Evolutionary conservation across 2,113 vertebrate genomes (phyloP), one percentile per base, ranked within the genome.

Genomic region (Mobula birostris): DNA sequence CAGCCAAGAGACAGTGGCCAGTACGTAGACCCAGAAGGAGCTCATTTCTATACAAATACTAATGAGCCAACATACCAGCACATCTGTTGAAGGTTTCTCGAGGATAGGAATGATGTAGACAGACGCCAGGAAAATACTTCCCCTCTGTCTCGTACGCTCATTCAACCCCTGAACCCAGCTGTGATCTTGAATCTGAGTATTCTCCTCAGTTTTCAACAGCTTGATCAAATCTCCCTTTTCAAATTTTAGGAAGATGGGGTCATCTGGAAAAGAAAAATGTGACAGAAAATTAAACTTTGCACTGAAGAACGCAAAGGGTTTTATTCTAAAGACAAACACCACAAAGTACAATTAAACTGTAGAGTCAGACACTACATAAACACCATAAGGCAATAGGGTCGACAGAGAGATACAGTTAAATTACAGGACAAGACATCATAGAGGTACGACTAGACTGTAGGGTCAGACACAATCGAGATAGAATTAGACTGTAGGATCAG

Each of bases 161-260:
- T 97, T 98, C 94, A 97, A 96, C 79, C 97, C 98, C 95, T 95
- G 95, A 27, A 97, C 95, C 99, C 99, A 99, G 40, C 96, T 97
- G n/a, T 95, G 96, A 5, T 97, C 95, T 94, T 95, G 94, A 7
- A 56, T 2, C 27, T 66, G 29, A 94, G 97, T 95, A 80, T 96
- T 95, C 82, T 97, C 97, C 70, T 97, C 95, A 78, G 98, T 97
- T 95, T 97, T 96, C 0, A 97, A 96, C 63, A 99, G 95, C 94
- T 97, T 95, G 94, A 99, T 96, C 80, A 99, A 97, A 94, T 99
- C 98, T 78, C 98, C 98, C 94, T 97, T 99, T 95, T 97, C 98
- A 95, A 98, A 98, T 94, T 96, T 96, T 94, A 99, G 96, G 94
- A 99, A 95, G 1, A 95, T 96, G 58, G 96, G 94, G 12, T 99